Evolutionary conservation across 2,888 invertebrate species (phyloP).

Genomic region (Apamea sordens): DNA sequence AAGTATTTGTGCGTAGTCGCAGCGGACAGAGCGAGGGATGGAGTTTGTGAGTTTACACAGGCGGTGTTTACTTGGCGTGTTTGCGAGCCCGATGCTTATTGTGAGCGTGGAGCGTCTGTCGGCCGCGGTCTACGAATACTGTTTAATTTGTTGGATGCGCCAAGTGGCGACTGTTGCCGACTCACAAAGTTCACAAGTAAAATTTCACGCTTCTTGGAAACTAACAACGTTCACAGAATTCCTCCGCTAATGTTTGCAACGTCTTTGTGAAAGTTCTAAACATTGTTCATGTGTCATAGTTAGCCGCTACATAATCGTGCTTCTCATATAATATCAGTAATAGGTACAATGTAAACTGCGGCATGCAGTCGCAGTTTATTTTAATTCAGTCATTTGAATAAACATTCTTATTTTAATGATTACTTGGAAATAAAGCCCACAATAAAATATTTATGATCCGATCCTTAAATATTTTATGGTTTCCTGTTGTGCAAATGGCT

Average conservation of each 20-base stretch:
- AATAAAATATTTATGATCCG: conserved; percentile 59
- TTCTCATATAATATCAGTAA: conserved; percentile 20
- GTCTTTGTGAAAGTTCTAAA: conserved; percentile 63
- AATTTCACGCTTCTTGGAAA: conserved; percentile 71
- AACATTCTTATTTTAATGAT: conserved; percentile 55
- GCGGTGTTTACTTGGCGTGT: conserved; percentile 80
- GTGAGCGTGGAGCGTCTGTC: conserved; percentile 74
- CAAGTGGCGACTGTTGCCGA: conserved; percentile 60
- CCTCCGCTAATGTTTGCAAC: conserved; percentile 59
- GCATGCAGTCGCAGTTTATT: conserved; percentile 26
- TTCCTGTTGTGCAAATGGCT: conserved; percentile 42
- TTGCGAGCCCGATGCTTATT: conserved; percentile 81
- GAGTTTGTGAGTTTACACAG: conserved; percentile 78
- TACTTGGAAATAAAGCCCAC: conserved; percentile 55
- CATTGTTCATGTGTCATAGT: conserved; percentile 60
- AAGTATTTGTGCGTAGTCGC: conserved; percentile 63
- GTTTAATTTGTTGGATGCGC: conserved; percentile 75
- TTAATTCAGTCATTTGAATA: conserved; percentile 53
- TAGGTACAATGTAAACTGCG: conserved; percentile 36
- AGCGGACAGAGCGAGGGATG: conserved; percentile 64
- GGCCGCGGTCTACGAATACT: conserved; percentile 70
- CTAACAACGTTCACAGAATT: conserved; percentile 61
- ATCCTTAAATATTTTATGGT: conserved; percentile 55
- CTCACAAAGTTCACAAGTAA: conserved; percentile 67
- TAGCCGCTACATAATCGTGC: conserved; percentile 35